Evolutionary conservation across 2,113 vertebrate genomes (phyloP).

Genomic region (Pterocles burchelli): DNA sequence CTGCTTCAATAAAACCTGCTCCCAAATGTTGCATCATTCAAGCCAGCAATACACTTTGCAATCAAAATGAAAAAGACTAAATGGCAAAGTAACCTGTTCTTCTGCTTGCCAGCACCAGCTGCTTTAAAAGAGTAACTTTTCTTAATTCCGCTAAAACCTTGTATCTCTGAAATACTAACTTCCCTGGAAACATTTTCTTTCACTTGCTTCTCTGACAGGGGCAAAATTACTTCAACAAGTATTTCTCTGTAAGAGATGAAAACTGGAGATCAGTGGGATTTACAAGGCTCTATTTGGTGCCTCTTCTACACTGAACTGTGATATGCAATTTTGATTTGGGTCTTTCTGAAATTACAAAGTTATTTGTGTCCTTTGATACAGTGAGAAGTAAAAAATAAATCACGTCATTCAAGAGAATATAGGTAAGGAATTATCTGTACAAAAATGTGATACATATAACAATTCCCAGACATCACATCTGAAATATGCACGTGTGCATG

Average conservation of each 20-base stretch:
- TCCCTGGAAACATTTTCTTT: neutral
- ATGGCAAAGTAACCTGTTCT: neutral
- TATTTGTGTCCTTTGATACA: neutral
- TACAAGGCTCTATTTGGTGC: neutral
- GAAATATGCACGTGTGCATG: neutral
- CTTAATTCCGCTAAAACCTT: neutral
- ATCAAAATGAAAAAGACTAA: neutral
- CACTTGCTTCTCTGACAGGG: neutral
- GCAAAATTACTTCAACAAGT: conserved; percentile 7
- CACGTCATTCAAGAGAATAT: neutral
- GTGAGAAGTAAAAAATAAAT: neutral
- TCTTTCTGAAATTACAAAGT: neutral
- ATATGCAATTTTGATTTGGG: conserved; percentile 8
- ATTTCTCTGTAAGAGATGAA: conserved; percentile 4
- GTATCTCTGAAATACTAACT: neutral
- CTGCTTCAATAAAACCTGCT: neutral
- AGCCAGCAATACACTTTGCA: neutral
- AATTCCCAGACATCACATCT: neutral
- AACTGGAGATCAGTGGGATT: neutral
- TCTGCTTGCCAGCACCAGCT: neutral
- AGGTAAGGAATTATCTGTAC: neutral
- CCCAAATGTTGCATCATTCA: neutral
- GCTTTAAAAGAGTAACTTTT: neutral
- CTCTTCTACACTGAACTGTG: neutral
- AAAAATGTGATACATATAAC: neutral